Conservation (phyloP, 2,888 invertebrate genomes). For the Calameuta idolon region DNA sequence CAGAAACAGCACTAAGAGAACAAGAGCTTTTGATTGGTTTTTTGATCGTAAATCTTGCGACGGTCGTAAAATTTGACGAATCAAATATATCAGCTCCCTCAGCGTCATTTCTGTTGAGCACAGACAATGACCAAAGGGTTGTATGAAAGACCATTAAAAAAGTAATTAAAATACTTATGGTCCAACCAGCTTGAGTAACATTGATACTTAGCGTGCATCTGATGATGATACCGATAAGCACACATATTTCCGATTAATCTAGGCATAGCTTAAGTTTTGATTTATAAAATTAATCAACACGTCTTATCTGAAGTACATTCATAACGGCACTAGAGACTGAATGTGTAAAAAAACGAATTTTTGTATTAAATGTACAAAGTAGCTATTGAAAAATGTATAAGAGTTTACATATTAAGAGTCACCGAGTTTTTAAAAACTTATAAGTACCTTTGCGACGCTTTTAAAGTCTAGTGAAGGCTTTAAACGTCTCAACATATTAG, state of each 20-base stretch:
- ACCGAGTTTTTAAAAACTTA: not conserved
- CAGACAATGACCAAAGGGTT: not conserved
- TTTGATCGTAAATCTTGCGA: not conserved
- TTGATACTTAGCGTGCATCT: not conserved
- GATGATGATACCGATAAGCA: not conserved
- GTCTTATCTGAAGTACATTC: not conserved
- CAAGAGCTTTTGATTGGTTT: too few relatives aligned
- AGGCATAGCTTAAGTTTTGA: not conserved
- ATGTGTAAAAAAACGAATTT: not conserved
- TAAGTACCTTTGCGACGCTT: not conserved
- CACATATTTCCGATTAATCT: not conserved
- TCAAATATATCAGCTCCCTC: not conserved
- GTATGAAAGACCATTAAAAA: not conserved
- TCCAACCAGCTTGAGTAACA: not conserved
- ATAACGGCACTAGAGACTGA: not conserved
- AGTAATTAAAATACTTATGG: not conserved
- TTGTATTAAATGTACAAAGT: not conserved
- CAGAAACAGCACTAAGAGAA: not conserved
- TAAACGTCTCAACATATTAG: not conserved
- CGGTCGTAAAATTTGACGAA: not conserved
- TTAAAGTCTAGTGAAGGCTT: not conserved
- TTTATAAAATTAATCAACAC: not conserved
- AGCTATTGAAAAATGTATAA: not conserved
- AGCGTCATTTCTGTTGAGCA: not conserved
- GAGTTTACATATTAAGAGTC: not conserved